A percentile compares a stretch with the other conserved stretches of the same genome.
phyloP scores from a whole-genome alignment of 2,797 vertebrate genomes.

The Benthosema pterotum region DNA sequence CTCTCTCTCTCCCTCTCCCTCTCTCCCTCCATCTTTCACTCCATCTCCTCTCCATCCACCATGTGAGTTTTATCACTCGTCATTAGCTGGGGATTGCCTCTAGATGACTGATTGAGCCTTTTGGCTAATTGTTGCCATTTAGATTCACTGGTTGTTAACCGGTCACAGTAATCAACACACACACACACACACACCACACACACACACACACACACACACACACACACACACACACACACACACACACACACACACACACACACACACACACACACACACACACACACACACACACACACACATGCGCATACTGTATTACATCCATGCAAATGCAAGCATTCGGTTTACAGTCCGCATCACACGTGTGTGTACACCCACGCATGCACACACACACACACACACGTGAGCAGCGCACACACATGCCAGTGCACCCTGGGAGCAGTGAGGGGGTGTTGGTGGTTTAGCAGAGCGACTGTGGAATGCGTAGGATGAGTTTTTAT shows the following conservation, averaged over 20 bases:
- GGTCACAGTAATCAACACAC: slow-evolving; percentile 62
- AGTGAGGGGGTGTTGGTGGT: slow-evolving; percentile 69
- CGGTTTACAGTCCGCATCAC: too few relatives aligned
- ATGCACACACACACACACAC: too few relatives aligned
- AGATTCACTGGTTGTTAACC: slow-evolving; percentile 82
- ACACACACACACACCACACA: slow-evolving; percentile 32
- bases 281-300: slow-evolving; percentile 39
- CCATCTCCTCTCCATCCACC: slow-evolving; percentile 13
- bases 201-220: slow-evolving; percentile 50
- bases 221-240: slow-evolving; percentile 42
- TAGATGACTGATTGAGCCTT: slow-evolving; percentile 79
- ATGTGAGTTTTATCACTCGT: slow-evolving; percentile 76
- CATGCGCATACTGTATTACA: too few relatives aligned
- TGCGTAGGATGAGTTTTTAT: slow-evolving; percentile 84
- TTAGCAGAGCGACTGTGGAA: slow-evolving; percentile 77
- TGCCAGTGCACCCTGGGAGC: slow-evolving; percentile 56
- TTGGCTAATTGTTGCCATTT: slow-evolving; percentile 84
- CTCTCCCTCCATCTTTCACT: neutral
- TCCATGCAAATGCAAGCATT: too few relatives aligned
- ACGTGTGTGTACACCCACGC: too few relatives aligned
- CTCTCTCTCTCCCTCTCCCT: slow-evolving; percentile 19
- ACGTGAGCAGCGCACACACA: slow-evolving; percentile 6
- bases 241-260: slow-evolving; percentile 17
- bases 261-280: slow-evolving; percentile 11
- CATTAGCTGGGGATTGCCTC: slow-evolving; percentile 80